Conservation (phyloP, 2,888 invertebrate species). For the Myathropa florea region DNA sequence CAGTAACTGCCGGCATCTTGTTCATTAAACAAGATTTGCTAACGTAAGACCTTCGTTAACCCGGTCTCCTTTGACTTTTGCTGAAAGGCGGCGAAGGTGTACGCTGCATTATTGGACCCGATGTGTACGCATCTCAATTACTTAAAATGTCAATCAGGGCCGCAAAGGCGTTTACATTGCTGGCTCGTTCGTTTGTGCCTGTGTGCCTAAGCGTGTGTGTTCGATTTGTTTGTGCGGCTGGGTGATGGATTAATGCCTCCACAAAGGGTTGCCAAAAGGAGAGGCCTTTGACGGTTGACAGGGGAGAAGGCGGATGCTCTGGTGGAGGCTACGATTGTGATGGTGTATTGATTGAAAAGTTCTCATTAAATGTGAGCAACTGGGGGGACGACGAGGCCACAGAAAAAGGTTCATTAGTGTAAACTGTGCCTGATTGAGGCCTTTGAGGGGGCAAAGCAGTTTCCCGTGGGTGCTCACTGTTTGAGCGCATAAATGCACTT, state of each 20-base stretch:
- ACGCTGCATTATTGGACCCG: slow-evolving; percentile 43
- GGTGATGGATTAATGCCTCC: slow-evolving; percentile 33
- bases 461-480: background rate
- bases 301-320: background rate
- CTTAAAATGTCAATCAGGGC: slow-evolving; percentile 57
- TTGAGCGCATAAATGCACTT: background rate
- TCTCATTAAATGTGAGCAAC: background rate
- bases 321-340: background rate
- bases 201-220: background rate
- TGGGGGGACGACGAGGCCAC: background rate
- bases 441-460: background rate
- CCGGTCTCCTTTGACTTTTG: slow-evolving; percentile 13
- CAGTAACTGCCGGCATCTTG: background rate
- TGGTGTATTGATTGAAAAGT: background rate
- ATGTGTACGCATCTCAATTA: slow-evolving; percentile 56
- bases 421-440: background rate
- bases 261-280: slow-evolving; percentile 5
- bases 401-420: background rate
- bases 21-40: slow-evolving; percentile 44
- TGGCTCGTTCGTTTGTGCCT: background rate
- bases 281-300: background rate
- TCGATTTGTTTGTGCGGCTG: background rate
- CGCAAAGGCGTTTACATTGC: no score
- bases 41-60: slow-evolving; percentile 43
- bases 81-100: slow-evolving; percentile 6